Percentiles rank a stretch among this genome's conserved stretches.
These are phyloP conservation scores for Osmoderma eremita DNA, from an alignment of 2,888 invertebrate species.

Conservation along the genomic window DNA sequence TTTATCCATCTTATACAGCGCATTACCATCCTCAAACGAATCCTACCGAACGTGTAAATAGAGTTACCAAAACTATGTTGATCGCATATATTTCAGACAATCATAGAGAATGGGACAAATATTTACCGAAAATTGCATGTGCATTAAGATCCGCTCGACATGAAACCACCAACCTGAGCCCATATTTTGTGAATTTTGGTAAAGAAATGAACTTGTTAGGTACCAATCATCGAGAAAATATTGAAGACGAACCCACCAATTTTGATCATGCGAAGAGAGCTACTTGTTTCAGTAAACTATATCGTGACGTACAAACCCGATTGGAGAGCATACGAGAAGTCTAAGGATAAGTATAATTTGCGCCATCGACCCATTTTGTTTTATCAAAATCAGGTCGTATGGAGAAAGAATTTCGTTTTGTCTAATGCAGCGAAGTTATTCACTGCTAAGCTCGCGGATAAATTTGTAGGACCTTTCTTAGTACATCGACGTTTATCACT, in stretches of 20 bases:
- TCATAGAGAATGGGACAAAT: constrained; percentile 48
- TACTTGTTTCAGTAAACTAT: neutral
- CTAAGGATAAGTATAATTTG: neutral
- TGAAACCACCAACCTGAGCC: constrained; percentile 36
- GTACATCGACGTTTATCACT: neutral
- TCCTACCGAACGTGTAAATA: constrained; percentile 42
- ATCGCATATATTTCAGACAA: constrained; percentile 40
- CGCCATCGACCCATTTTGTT: no score
- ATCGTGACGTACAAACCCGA: constrained; percentile 38
- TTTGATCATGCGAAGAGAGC: neutral
- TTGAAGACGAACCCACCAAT: neutral
- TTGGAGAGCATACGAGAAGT: constrained; percentile 33
- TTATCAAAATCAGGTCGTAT: no score
- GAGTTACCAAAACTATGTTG: constrained; percentile 42
- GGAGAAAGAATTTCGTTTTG: no score
- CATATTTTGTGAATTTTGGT: constrained; percentile 43
- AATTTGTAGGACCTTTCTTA: constrained; percentile 44
- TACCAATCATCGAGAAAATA: neutral
- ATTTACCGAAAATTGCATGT: constrained; percentile 5
- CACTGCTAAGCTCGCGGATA: constrained; percentile 47
- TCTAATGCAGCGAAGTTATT: neutral
- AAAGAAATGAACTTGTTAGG: constrained; percentile 41
- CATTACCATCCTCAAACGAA: constrained; percentile 51
- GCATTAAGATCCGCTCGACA: constrained; percentile 30
- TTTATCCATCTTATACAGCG: constrained; percentile 45